phyloP scores from a whole-genome alignment of 1,140 invertebrate species.

The Diplogasteroides magnus region DNA sequence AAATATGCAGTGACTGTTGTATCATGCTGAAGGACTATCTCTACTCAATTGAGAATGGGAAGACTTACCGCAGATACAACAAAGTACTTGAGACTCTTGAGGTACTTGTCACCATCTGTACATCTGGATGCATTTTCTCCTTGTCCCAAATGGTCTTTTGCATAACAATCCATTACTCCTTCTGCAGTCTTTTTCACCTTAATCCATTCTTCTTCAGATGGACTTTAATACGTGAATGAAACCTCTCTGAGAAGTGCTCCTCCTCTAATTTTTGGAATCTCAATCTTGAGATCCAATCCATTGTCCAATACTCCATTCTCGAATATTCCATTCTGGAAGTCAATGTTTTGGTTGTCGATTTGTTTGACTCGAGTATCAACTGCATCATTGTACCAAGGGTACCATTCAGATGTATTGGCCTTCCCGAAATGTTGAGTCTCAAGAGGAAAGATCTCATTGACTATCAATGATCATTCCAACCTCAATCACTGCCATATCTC shows the following conservation, averaged over 20 bases:
- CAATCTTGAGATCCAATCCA: not conserved
- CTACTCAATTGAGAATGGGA: no score
- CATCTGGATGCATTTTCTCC: not conserved
- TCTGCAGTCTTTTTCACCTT: not conserved
- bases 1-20: not conserved
- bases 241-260: not conserved
- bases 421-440: no score
- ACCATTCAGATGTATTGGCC: not conserved
- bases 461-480: no score
- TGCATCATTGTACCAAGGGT: not conserved
- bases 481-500: no score
- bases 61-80: no score
- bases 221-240: no score
- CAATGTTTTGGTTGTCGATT: not conserved
- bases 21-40: no score
- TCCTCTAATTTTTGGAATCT: not conserved
- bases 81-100: not conserved
- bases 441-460: no score
- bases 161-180: not conserved
- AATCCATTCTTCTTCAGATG: not conserved
- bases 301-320: not conserved
- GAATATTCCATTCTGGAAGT: not conserved
- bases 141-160: not conserved
- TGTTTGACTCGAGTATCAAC: not conserved
- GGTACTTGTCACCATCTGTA: not conserved